phyloP scores from a whole-genome alignment of 37 sponge, comb jelly and placozoan species.

The Beroe forskalii region DNA sequence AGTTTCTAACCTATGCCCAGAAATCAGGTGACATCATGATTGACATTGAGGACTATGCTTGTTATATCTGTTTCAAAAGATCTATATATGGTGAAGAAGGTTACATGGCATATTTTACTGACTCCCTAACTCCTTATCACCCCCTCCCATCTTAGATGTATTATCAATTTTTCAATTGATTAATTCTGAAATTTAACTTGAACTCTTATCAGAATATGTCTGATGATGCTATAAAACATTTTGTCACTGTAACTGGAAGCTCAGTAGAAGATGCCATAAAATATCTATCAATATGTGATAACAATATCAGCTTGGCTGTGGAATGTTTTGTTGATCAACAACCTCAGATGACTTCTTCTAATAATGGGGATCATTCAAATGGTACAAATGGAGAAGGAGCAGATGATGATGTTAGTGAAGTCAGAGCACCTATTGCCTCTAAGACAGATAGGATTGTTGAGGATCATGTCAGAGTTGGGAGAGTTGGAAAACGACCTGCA shows the following conservation, averaged over 20 bases:
- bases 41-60: no score
- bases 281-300: constrained; percentile 60
- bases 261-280: constrained; percentile 62
- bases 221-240: constrained; percentile 23
- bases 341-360: not conserved
- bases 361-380: not conserved
- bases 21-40: no score
- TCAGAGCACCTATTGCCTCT: constrained; percentile 34
- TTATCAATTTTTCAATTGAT: no score
- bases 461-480: constrained; percentile 11
- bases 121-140: not conserved
- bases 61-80: not conserved
- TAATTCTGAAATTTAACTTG: no score
- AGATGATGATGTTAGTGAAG: not conserved
- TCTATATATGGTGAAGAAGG: no score
- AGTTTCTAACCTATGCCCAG: no score
- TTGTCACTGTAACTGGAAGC: constrained; percentile 51
- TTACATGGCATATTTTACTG: no score
- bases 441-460: constrained; percentile 18
- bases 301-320: constrained; percentile 59
- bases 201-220: not conserved
- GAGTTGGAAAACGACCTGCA: constrained; percentile 21
- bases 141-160: no score
- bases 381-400: not conserved
- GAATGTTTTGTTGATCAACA: constrained; percentile 62